phyloP scores from a whole-genome alignment of 2,797 vertebrate species.

The Emydoidea blandingii region DNA sequence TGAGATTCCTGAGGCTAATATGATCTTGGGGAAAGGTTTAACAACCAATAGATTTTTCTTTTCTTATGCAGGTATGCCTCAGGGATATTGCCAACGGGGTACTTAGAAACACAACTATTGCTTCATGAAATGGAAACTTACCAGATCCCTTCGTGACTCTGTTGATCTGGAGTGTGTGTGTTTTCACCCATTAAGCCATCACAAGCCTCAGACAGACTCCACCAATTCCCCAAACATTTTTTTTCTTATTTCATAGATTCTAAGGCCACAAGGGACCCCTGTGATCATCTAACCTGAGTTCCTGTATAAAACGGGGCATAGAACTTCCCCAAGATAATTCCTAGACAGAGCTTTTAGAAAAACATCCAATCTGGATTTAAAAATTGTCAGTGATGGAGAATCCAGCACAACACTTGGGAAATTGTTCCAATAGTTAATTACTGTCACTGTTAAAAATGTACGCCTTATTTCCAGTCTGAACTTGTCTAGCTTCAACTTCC shows the following conservation, averaged over 20 bases:
- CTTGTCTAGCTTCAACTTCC: neutral
- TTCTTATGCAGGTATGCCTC: neutral
- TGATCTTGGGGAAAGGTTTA: conserved; percentile 31
- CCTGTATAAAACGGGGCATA: neutral
- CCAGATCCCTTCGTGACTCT: neutral
- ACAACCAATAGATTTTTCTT: neutral
- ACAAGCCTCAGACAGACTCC: accelerated
- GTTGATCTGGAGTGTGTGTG: accelerated
- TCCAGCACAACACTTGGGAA: neutral
- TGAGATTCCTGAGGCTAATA: conserved; percentile 1
- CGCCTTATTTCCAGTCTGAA: neutral
- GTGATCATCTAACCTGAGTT: neutral
- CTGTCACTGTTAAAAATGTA: neutral
- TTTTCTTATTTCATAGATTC: neutral
- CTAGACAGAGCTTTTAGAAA: neutral
- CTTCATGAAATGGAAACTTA: neutral
- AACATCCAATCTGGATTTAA: neutral
- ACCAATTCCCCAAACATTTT: neutral
- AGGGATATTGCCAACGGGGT: neutral
- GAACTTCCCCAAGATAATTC: neutral
- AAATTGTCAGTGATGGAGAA: no score
- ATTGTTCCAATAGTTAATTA: neutral
- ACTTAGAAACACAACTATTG: conserved; percentile 2
- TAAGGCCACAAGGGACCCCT: neutral
- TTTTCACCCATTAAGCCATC: neutral